Percentiles rank a stretch among this genome's conserved stretches.
These are phyloP conservation scores for Sebastes glaucus DNA, from an alignment of 2,797 vertebrate genomes.

Conservation along the genomic window DNA sequence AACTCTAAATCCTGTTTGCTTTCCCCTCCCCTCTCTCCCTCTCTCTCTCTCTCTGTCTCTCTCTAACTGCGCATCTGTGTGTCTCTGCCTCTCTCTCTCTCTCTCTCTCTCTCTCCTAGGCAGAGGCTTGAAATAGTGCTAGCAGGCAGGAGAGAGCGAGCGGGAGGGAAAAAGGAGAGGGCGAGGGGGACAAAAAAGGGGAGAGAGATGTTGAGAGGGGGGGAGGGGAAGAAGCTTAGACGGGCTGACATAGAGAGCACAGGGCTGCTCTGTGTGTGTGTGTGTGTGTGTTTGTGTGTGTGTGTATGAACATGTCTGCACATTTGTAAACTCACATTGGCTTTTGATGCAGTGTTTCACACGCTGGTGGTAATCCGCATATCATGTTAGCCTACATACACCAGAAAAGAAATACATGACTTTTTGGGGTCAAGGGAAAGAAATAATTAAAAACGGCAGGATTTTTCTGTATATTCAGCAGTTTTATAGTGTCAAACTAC, in stretches of 20 bases:
- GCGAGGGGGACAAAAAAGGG: conserved; percentile 82
- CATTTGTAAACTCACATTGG: conserved; percentile 55
- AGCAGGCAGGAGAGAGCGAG: conserved; percentile 75
- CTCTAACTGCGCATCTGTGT: conserved; percentile 68
- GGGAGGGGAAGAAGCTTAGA: conserved; percentile 80
- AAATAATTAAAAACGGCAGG: conserved; percentile 9
- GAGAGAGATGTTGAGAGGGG: conserved; percentile 79
- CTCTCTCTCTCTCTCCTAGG: conserved; percentile 23
- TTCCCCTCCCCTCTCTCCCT: conserved; percentile 65
- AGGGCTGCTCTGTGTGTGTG: conserved; percentile 47
- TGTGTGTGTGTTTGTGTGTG: conserved; percentile 35
- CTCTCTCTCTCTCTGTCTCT: conserved; percentile 34
- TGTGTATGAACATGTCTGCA: conserved; percentile 50
- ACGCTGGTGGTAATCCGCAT: conserved; percentile 8
- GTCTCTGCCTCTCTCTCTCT: conserved; percentile 61
- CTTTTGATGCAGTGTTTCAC: conserved; percentile 35
- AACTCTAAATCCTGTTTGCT: conserved; percentile 84
- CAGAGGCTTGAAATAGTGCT: conserved; percentile 80
- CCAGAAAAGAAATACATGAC: conserved; percentile 27
- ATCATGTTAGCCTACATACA: conserved; percentile 22
- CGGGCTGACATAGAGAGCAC: conserved; percentile 70
- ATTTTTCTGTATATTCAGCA: conserved; percentile 7
- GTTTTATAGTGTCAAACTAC: not conserved
- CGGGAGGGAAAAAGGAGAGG: conserved; percentile 74
- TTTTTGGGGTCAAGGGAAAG: conserved; percentile 15